A percentile compares a stretch with the other conserved stretches of the same genome.
These are phyloP conservation scores for Ceratosolen fusciceps DNA, from an alignment of 1,140 invertebrate genomes.

Conservation along the genomic window DNA sequence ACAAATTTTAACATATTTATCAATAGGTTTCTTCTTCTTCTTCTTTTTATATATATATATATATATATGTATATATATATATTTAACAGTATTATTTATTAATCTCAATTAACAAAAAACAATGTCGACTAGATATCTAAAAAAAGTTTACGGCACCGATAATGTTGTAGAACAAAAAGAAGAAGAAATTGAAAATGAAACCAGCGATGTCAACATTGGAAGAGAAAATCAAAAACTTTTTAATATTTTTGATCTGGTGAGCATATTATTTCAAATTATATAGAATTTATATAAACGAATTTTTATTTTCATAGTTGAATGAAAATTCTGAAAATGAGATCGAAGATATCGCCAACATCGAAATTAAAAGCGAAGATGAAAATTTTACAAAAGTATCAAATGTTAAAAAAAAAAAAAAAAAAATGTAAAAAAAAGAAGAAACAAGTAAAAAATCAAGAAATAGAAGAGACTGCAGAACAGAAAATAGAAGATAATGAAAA, in stretches of 20 bases:
- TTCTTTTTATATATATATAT: background rate
- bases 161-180: constrained; percentile 6
- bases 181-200: constrained; percentile 33
- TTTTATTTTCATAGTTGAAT: constrained; percentile 37
- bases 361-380: constrained; percentile 19
- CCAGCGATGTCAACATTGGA: background rate
- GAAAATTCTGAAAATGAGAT: constrained; percentile 37
- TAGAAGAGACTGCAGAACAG: constrained; percentile 75
- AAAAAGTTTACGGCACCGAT: constrained; percentile 42
- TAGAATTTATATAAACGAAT: background rate
- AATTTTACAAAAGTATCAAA: background rate
- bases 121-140: constrained; percentile 47
- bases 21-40: too few relatives aligned
- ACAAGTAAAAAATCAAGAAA: constrained; percentile 65
- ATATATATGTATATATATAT: background rate
- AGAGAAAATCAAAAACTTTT: constrained; percentile 35
- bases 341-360: constrained; percentile 16
- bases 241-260: constrained; percentile 48
- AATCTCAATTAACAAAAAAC: background rate
- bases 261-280: constrained; percentile 18
- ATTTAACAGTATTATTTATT: background rate
- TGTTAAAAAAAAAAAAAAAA: constrained; percentile 75
- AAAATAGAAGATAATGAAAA: constrained; percentile 75
- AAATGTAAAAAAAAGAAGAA: constrained; percentile 70
- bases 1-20: too few relatives aligned